Percentiles rank a stretch among this genome's conserved stretches.
Evolutionary conservation across 2,797 vertebrate species (phyloP).

Genomic region (Trachurus trachurus): DNA sequence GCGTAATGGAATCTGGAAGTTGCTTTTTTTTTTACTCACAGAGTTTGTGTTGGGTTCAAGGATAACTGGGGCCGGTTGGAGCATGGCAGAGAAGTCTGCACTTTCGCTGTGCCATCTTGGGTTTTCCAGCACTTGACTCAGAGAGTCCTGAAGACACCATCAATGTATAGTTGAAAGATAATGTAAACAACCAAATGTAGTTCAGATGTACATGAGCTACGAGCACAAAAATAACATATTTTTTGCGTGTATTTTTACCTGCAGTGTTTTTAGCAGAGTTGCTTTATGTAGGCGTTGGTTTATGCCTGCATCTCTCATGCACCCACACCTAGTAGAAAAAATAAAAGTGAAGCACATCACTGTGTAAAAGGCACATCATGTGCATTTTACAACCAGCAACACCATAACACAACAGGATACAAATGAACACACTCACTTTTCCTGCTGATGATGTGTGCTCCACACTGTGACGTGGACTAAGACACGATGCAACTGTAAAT

Average conservation of each 20-base stretch:
- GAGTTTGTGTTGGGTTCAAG: conserved; percentile 41
- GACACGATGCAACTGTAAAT: conserved; percentile 75
- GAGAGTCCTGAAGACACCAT: conserved; percentile 71
- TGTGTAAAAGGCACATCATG: not conserved
- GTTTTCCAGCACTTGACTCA: conserved; percentile 63
- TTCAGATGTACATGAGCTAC: not conserved
- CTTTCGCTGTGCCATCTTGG: conserved; percentile 60
- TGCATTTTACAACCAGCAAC: not conserved
- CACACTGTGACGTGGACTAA: conserved; percentile 83
- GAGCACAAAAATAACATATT: no score
- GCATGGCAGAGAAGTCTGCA: conserved; percentile 73
- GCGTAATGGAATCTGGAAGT: not conserved
- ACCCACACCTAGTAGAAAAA: conserved; percentile 60
- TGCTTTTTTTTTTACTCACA: conserved; percentile 50
- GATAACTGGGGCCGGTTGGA: conserved; percentile 78
- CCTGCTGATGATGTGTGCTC: conserved; percentile 54
- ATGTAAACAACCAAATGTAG: not conserved
- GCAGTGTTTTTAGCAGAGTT: conserved; percentile 68
- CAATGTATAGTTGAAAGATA: not conserved
- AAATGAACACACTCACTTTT: conserved; percentile 64
- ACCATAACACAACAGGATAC: not conserved
- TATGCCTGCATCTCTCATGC: conserved; percentile 42
- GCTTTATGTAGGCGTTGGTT: conserved; percentile 63
- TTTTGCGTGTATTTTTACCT: conserved; percentile 72
- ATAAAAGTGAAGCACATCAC: conserved; percentile 22